Evolutionary conservation across 2,113 vertebrate species (phyloP), one percentile per base, ranked within the genome.

Genomic region (Oenanthe oenanthe): DNA sequence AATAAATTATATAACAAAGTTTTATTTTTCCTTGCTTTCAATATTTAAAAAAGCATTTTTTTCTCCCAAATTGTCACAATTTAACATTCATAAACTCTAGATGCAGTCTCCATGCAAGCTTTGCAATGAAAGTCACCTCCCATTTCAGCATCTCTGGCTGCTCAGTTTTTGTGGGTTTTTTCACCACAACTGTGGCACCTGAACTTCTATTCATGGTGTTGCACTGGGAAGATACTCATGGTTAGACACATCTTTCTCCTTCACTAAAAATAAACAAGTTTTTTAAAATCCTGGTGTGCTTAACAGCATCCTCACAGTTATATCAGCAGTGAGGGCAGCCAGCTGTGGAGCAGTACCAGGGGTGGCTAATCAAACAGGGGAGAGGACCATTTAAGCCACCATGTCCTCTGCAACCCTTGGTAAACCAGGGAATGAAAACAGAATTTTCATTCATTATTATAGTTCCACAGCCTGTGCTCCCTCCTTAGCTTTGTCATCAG

Each of bases 321-420:
- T 45, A 29, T 32, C 28, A 58, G 13, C 3, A 45, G 24, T 36
- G 36, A 12, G 17, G n/a, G 53, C 11, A 80, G 22, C 12, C 20
- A 34, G 22, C 12, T 57, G 10, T 34, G 13, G 11, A 54, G 43
- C 38, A 34, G 61, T 24, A 40, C 5, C 9, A 17, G 11, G 15
- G 4, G 8, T 31, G 2, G 8, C 17, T 26, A 42, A 29, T 3
- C 31, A 56, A 21, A 48, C 1, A 28, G 12, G 15, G 26, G 2
- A 28, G 7, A 1, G 9, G 1, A 24, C 1, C 0, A 2, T 45
- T 45, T 65, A 58, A 88, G 8, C 19, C 34, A 74, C 5, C 2
- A 25, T 24, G 20, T 81, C 2, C 8, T 6, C 38, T 43, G 32
- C 34, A 83, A 83, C 2, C 1, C 31, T 42, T 32, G 9, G 14